Conservation (phyloP, 2,797 vertebrate genomes). For the Spondyliosoma cantharus region DNA sequence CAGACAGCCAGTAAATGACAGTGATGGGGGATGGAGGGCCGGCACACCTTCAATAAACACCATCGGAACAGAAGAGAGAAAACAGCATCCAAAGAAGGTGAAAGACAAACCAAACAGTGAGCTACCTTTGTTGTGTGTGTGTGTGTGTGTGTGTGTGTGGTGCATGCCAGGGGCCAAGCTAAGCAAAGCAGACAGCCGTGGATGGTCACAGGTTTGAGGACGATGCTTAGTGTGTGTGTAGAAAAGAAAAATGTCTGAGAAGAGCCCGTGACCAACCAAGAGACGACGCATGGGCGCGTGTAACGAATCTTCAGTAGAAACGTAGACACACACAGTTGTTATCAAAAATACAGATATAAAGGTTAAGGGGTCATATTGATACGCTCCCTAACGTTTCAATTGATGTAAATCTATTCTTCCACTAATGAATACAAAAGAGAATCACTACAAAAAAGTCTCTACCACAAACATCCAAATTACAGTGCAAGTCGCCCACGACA, state of each 20-base stretch:
- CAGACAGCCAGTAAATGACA: conserved; percentile 88
- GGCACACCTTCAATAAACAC: conserved; percentile 74
- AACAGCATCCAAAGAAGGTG: conserved; percentile 63
- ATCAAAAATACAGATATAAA: conserved; percentile 60
- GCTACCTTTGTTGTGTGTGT: conserved; percentile 13
- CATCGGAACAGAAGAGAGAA: conserved; percentile 31
- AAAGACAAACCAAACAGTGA: conserved; percentile 22
- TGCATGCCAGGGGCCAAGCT: conserved; percentile 67
- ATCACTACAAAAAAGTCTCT: conserved; percentile 33
- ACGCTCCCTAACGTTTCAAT: background rate
- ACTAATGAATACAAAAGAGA: conserved; percentile 44
- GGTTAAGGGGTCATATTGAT: conserved; percentile 5
- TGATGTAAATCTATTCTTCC: conserved; percentile 26
- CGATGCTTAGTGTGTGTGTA: conserved; percentile 21
- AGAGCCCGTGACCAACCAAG: background rate
- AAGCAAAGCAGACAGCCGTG: conserved; percentile 66
- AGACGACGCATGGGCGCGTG: background rate
- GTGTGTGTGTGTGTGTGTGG: conserved; percentile 7
- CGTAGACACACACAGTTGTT: conserved; percentile 17
- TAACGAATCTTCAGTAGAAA: conserved; percentile 17
- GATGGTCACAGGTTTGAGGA: conserved; percentile 41
- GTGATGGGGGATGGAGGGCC: conserved; percentile 87
- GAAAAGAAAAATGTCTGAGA: conserved; percentile 14
- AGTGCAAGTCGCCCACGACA: conserved; percentile 51
- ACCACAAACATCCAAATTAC: conserved; percentile 51